Percentiles rank a stretch among this genome's conserved stretches.
Conservation (phyloP, 2,888 invertebrate species). For the Eledona agricola region DNA sequence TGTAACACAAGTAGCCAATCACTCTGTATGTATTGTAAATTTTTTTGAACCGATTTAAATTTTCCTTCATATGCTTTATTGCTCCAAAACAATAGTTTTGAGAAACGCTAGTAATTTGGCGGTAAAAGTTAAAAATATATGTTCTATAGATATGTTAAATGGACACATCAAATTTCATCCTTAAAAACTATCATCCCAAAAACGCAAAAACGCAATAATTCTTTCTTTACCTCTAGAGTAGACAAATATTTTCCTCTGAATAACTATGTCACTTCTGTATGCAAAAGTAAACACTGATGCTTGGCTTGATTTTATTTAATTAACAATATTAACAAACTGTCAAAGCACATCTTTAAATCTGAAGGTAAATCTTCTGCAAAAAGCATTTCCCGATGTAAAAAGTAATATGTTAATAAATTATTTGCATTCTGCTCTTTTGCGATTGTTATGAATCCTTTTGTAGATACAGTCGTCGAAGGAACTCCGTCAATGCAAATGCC, state of each 20-base stretch:
- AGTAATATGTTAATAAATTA: background rate
- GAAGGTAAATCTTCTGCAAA: background rate
- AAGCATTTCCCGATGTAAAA: conserved; percentile 4
- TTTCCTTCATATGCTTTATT: too few species aligned
- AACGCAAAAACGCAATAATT: too few species aligned
- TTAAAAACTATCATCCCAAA: too few species aligned
- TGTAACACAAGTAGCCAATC: too few species aligned
- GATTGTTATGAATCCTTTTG: conserved; percentile 35
- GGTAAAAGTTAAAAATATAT: too few species aligned
- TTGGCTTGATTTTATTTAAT: background rate
- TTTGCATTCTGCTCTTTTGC: conserved; percentile 16
- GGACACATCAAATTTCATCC: too few species aligned
- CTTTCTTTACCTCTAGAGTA: too few species aligned
- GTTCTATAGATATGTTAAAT: too few species aligned
- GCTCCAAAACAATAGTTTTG: too few species aligned
- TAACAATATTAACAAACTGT: background rate
- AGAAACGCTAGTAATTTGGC: too few species aligned
- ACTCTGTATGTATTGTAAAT: too few species aligned
- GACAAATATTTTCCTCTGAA: background rate
- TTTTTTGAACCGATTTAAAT: too few species aligned
- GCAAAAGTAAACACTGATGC: background rate
- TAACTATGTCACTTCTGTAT: background rate
- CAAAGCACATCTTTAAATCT: background rate
- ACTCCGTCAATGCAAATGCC: conserved; percentile 41
- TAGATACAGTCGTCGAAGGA: conserved; percentile 37